Evolutionary conservation across 2,113 vertebrate genomes (phyloP).

Genomic region (Oreotrochilus melanogaster): DNA sequence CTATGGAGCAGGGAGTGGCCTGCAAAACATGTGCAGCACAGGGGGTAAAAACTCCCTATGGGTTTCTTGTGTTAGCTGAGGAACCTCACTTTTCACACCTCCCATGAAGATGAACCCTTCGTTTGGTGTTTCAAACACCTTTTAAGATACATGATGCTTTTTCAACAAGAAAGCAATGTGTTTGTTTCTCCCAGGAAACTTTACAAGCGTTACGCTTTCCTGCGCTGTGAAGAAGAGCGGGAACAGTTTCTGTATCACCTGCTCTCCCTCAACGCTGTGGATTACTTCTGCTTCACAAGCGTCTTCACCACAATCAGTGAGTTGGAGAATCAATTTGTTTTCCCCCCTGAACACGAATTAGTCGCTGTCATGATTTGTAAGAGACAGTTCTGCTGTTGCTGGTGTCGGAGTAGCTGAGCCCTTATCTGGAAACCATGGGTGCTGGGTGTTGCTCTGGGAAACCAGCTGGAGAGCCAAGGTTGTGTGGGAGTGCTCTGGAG

Average conservation of each 20-base stretch:
- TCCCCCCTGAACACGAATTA: background rate
- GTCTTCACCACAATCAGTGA: conserved; percentile 93
- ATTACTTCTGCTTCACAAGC: conserved; percentile 98
- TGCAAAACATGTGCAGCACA: rapidly evolving
- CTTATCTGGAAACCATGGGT: background rate
- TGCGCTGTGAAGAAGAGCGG: conserved; percentile 95
- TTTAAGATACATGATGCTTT: background rate
- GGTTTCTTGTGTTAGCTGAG: background rate
- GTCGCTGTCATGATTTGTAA: background rate
- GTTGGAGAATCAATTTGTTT: conserved; percentile 48
- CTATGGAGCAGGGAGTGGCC: rapidly evolving
- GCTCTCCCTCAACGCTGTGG: conserved; percentile 95
- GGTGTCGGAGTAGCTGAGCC: background rate
- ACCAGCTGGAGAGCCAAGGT: background rate
- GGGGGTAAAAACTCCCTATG: rapidly evolving
- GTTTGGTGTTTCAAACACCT: background rate
- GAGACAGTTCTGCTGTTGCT: background rate
- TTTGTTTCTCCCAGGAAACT: conserved; percentile 84
- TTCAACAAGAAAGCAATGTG: background rate
- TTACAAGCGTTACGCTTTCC: conserved; percentile 95
- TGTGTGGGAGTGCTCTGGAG: background rate
- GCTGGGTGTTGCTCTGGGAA: conserved; percentile 10
- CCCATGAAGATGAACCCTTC: background rate
- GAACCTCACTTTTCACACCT: background rate
- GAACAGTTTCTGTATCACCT: conserved; percentile 98